phyloP scores from a whole-genome alignment of 1,140 invertebrate genomes.

The Phthorimaea operculella region DNA sequence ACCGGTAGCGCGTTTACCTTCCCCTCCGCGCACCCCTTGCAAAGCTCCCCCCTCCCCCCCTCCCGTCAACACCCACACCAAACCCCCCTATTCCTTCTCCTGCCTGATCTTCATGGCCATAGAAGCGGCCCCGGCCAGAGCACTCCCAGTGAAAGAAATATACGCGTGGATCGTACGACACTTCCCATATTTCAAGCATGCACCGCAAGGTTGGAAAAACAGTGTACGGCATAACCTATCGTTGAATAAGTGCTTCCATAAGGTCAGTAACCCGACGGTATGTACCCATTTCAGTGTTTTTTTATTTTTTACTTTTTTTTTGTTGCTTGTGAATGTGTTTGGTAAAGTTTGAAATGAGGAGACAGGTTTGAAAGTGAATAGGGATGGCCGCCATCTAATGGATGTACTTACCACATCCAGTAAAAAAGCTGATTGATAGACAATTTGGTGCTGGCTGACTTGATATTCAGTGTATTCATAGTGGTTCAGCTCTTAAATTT shows the following conservation, averaged over 20 bases:
- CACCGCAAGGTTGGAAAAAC: conserved; percentile 98
- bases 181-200: conserved; percentile 96
- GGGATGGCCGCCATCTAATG: neutral
- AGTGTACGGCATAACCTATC: conserved; percentile 96
- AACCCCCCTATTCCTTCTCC: conserved; percentile 95
- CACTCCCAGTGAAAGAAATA: conserved; percentile 95
- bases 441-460: no score
- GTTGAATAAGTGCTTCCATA: conserved; percentile 96
- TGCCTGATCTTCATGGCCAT: conserved; percentile 98
- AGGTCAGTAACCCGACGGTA: conserved; percentile 69
- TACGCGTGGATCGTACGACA: conserved; percentile 98
- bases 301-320: neutral
- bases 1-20: conserved; percentile 32
- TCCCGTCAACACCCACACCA: conserved; percentile 72
- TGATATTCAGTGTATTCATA: no score
- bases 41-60: conserved; percentile 54
- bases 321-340: no score
- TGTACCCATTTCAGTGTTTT: neutral
- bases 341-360: no score
- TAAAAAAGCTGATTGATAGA: no score
- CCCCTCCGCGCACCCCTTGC: conserved; percentile 56
- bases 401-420: no score
- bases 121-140: conserved; percentile 89
- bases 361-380: neutral
- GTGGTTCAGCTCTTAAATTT: no score